phyloP scores from a whole-genome alignment of 2,797 vertebrate genomes.

The Sibirionetta formosa region DNA sequence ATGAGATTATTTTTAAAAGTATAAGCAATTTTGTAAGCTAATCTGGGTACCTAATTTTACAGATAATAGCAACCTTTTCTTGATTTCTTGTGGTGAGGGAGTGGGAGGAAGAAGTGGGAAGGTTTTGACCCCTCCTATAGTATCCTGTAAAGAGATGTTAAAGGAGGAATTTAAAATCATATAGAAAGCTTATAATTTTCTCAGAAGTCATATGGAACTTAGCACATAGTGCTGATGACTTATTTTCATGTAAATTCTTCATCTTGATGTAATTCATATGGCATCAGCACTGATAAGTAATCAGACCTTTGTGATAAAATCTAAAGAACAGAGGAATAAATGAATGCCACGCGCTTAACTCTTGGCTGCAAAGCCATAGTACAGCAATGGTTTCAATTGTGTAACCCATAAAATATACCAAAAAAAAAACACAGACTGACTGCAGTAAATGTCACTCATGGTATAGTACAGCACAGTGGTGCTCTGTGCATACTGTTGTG shows the following conservation, averaged over 20 bases:
- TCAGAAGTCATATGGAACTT: slow-evolving; percentile 54
- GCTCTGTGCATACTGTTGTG: neutral
- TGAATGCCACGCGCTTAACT: slow-evolving; percentile 36
- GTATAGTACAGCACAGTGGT: fast-evolving
- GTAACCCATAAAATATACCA: neutral
- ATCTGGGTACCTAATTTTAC: neutral
- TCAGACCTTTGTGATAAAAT: slow-evolving; percentile 71
- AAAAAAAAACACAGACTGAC: neutral
- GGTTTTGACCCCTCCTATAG: neutral
- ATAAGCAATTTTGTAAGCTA: neutral
- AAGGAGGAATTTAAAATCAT: slow-evolving; percentile 39
- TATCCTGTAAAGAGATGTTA: slow-evolving; percentile 14
- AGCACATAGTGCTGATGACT: slow-evolving; percentile 66
- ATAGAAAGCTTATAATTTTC: slow-evolving; percentile 63
- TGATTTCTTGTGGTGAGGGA: neutral
- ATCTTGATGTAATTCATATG: slow-evolving; percentile 64
- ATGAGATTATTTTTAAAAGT: neutral
- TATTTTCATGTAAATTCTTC: slow-evolving; percentile 77
- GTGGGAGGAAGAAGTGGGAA: neutral
- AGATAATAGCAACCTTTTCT: neutral
- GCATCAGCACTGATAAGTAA: slow-evolving; percentile 70
- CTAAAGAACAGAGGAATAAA: slow-evolving; percentile 32
- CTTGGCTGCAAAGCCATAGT: neutral
- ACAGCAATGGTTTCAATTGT: neutral
- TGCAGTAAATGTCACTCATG: fast-evolving